Evolutionary conservation across 2,888 invertebrate genomes (phyloP).

Genomic region (Lasioglossum pauxillum): DNA sequence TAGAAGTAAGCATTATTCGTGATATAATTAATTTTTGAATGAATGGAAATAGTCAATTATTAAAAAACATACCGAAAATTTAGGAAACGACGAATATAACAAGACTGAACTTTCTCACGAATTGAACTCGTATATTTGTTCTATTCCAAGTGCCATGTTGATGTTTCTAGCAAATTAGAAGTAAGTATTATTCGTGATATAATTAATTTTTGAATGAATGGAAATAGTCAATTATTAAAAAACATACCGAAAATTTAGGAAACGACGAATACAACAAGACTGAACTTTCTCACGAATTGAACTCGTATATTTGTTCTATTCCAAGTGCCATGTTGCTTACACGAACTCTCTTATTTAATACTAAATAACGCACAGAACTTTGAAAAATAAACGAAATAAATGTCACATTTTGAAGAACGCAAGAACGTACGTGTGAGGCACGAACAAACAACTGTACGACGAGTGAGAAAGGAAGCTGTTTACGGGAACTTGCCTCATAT

Average conservation of each 20-base stretch:
- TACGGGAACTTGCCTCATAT: too few species aligned
- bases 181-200: neutral
- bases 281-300: neutral
- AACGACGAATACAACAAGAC: neutral
- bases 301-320: neutral
- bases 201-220: neutral
- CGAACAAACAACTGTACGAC: too few species aligned
- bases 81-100: neutral
- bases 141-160: too few species aligned
- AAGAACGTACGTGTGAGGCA: too few species aligned
- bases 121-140: neutral
- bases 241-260: neutral
- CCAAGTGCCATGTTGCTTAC: neutral
- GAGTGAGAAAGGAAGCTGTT: too few species aligned
- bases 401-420: too few species aligned
- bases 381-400: too few species aligned
- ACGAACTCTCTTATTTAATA: too few species aligned
- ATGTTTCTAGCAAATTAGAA: neutral
- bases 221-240: neutral
- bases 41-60: neutral
- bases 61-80: neutral
- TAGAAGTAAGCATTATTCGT: neutral
- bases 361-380: too few species aligned
- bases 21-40: neutral
- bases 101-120: too few species aligned